Percentiles rank a stretch among this genome's conserved stretches.
phyloP scores from a whole-genome alignment of 2,888 invertebrate genomes.

The Machimus atricapillus region DNA sequence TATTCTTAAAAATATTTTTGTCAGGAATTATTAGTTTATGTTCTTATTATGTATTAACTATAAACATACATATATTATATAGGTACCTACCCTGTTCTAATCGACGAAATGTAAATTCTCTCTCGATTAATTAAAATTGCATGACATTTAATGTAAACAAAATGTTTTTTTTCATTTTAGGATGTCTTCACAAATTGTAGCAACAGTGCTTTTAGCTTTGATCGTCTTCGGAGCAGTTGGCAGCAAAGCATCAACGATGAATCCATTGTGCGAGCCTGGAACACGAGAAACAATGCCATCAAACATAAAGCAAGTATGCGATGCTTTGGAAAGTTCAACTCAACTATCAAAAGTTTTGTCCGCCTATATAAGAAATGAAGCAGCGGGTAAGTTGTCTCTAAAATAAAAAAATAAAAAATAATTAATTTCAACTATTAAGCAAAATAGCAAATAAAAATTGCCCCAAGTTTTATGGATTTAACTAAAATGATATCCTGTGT shows the following conservation, averaged over 20 bases:
- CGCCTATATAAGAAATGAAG: conserved; percentile 61
- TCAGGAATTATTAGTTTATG: background rate
- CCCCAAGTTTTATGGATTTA: too few relatives aligned
- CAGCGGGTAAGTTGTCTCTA: conserved; percentile 55
- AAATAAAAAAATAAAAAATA: background rate
- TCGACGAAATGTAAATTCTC: too few relatives aligned
- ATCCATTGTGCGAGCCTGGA: conserved; percentile 67
- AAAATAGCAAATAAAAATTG: too few relatives aligned
- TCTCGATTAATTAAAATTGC: background rate
- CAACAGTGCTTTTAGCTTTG: conserved; percentile 50
- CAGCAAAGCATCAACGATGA: conserved; percentile 55
- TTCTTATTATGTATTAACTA: too few relatives aligned
- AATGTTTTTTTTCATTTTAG: conserved; percentile 45
- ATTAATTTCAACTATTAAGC: too few relatives aligned
- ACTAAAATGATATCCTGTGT: too few relatives aligned
- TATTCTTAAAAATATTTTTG: background rate
- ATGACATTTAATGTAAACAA: background rate
- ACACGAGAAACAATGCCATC: conserved; percentile 67
- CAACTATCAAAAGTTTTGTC: conserved; percentile 58
- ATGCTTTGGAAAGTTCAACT: conserved; percentile 63
- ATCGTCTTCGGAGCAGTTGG: conserved; percentile 50
- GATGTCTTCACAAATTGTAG: conserved; percentile 57
- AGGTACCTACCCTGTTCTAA: too few relatives aligned
- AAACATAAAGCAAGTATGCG: conserved; percentile 67
- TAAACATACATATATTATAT: too few relatives aligned